Evolutionary conservation across 1,140 invertebrate species (phyloP).

Genomic region (Sycophaga agraensis): DNA sequence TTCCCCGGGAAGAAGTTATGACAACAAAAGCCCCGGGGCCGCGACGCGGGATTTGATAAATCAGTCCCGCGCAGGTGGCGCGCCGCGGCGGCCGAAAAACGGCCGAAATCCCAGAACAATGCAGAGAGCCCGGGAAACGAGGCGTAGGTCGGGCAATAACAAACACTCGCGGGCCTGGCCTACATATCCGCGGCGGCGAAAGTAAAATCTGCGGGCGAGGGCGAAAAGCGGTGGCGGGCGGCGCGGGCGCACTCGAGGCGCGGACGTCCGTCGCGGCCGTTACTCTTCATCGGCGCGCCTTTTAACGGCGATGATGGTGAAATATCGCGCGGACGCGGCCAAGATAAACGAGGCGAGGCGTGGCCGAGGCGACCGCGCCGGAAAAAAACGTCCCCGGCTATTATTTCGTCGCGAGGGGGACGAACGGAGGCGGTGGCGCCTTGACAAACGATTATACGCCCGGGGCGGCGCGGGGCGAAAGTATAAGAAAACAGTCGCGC

Average conservation of each 20-base stretch:
- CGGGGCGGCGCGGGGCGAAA: slow-evolving; percentile 29
- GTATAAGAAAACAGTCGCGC: slow-evolving; percentile 43
- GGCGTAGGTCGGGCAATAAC: too few species aligned
- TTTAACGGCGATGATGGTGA: slow-evolving; percentile 48
- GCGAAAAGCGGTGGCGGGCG: too few species aligned
- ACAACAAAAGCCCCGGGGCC: too few species aligned
- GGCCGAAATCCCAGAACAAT: too few species aligned
- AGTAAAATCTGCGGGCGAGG: too few species aligned
- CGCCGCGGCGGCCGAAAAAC: too few species aligned
- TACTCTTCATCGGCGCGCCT: slow-evolving; percentile 45
- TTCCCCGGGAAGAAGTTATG: too few species aligned
- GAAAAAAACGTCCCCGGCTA: slow-evolving; percentile 25
- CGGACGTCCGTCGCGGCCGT: slow-evolving; percentile 36
- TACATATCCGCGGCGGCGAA: too few species aligned
- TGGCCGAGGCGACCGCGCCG: neutral
- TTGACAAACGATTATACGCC: slow-evolving; percentile 45
- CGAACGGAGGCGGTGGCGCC: neutral
- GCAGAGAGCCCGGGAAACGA: too few species aligned
- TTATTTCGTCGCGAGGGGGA: slow-evolving; percentile 35
- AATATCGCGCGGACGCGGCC: slow-evolving; percentile 36
- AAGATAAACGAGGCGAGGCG: slow-evolving; percentile 19
- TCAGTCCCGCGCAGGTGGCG: too few species aligned
- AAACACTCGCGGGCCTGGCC: too few species aligned
- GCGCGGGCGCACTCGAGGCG: slow-evolving; percentile 29
- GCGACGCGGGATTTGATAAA: too few species aligned